Conservation (phyloP, 2,797 vertebrate genomes). For the Chrosomus eos region DNA sequence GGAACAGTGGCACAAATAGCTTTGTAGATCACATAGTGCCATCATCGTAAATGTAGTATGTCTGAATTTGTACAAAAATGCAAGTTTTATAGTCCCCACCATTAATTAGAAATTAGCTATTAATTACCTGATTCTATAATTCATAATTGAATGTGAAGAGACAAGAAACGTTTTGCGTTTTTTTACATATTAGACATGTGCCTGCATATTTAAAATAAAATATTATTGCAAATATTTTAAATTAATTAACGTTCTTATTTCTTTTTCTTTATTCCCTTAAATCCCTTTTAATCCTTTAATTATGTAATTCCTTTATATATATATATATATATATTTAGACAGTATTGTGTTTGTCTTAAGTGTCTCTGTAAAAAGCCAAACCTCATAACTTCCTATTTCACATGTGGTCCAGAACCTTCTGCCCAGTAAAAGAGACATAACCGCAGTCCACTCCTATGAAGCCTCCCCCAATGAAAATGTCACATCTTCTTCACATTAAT, state of each 20-base stretch:
- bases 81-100: neutral
- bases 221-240: neutral
- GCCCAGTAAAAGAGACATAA: slow-evolving; percentile 58
- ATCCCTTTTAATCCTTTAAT: no score
- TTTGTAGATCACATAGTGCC: neutral
- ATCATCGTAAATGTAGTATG: neutral
- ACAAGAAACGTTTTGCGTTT: neutral
- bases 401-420: slow-evolving; percentile 29
- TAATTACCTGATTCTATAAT: neutral
- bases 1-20: neutral
- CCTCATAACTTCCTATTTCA: slow-evolving; percentile 17
- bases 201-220: neutral
- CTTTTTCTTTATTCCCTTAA: no score
- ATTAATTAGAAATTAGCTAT: neutral
- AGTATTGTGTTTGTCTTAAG: slow-evolving; percentile 9
- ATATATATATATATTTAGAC: no score
- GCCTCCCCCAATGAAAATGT: slow-evolving; percentile 58
- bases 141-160: neutral
- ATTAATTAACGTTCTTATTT: no score
- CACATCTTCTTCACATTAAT: slow-evolving; percentile 58
- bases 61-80: neutral
- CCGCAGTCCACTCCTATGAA: slow-evolving; percentile 44
- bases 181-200: neutral
- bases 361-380: slow-evolving; percentile 30
- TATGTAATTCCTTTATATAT: no score